Base-by-base conservation (phyloP, 2,888 invertebrate species). In the Cataglyphis livida region DNA sequence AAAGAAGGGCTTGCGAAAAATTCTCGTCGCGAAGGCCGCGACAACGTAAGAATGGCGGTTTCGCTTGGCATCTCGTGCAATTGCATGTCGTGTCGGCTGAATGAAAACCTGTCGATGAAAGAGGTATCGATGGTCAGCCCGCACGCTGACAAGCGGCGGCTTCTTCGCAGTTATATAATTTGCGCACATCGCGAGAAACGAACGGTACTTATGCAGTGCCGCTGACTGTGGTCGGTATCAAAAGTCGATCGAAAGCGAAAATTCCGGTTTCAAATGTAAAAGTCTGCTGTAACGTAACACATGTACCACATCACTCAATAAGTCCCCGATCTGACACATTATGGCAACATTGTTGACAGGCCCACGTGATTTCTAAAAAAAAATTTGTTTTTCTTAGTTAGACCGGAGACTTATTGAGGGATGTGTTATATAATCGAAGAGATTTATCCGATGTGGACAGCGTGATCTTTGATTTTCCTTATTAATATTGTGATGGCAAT, bases 31-130 rank as follows among this genome's bases (percentile, higher is more conserved):
- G 61, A 59, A 75, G 81, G 81, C 75, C 75, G 28, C 75, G 75
- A 51, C 68, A 62, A 76, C 41, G 61, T 10, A 25, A 62, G 41
- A 84, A 59, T 74, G 61, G 82, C 86, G 88, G 84, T 88, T 88
- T 88, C 86, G 88, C 88, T 62, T 84, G 35, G 35, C 66, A 70
- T 51, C 44, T 41, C 73, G 41, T 66, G 68, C 74, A 81, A 81
- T 70, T 48, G 83, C 71, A 66, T 73, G 81, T 70, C 73, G 66
- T 59, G 65, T 25, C 28, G 74, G 41, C 38, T 73, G 66, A 83
- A 83, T 81, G 83, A 83, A 66, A 83, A 83, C 81, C 65, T 70
- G 81, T 73, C 73, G 73, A 61, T 71, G 70, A 83, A 65, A 83
- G 59, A 70, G 70, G 61, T 59, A 65, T 59, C 83, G 81, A 83